Percentiles rank a stretch among this genome's conserved stretches.
Conservation (phyloP, 1,140 invertebrate species). For the Psilanteris sp. region DNA sequence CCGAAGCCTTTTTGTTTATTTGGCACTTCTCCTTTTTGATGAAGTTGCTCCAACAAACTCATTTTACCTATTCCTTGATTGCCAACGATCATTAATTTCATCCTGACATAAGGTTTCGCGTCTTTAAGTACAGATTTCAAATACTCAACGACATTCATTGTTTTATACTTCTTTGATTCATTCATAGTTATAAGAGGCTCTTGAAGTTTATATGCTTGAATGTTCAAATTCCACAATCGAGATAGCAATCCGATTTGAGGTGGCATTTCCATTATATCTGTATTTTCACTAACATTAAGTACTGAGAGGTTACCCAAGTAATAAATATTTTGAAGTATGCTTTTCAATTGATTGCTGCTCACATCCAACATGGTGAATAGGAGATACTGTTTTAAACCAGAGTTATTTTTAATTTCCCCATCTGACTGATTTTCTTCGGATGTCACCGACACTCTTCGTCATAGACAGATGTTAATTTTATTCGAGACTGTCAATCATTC, state of each 20-base stretch:
- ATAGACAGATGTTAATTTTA: constrained; percentile 89
- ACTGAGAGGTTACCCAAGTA: constrained; percentile 94
- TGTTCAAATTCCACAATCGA: constrained; percentile 97
- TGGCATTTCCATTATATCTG: constrained; percentile 91
- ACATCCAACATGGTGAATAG: constrained; percentile 97
- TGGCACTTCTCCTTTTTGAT: constrained; percentile 90
- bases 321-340: constrained; percentile 91
- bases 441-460: constrained; percentile 77
- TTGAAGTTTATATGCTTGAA: constrained; percentile 91
- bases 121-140: constrained; percentile 94
- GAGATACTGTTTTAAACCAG: constrained; percentile 79
- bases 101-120: constrained; percentile 94
- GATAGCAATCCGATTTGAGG: constrained; percentile 96
- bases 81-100: constrained; percentile 99
- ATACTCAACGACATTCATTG: constrained; percentile 97
- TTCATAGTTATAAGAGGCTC: constrained; percentile 96
- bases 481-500: constrained; percentile 89
- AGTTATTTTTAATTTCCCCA: constrained; percentile 65
- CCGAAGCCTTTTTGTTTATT: constrained; percentile 87
- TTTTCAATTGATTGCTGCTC: constrained; percentile 90
- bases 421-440: constrained; percentile 71
- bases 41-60: constrained; percentile 91
- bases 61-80: constrained; percentile 91
- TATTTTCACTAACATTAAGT: constrained; percentile 95
- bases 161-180: constrained; percentile 95